phyloP scores from a whole-genome alignment of 2,888 invertebrate genomes.

The Drosophila pseudotalamancana region DNA sequence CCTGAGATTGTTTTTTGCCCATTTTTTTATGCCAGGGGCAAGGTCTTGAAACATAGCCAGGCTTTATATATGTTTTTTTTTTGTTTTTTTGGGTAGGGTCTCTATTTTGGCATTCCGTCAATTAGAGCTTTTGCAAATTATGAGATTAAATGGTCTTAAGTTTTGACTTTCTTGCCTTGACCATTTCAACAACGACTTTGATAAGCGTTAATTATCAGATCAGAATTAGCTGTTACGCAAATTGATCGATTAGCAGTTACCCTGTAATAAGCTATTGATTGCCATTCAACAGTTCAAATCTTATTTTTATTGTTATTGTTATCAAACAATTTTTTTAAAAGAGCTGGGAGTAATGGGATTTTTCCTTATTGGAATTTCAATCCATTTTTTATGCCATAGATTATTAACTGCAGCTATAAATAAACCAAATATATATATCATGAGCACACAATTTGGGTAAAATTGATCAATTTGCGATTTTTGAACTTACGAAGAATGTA shows the following conservation, averaged over 20 bases:
- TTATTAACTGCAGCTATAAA: no score
- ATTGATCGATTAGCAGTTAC: slow-evolving; percentile 20
- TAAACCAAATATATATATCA: no score
- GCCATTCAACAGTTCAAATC: not conserved
- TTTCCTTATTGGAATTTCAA: no score
- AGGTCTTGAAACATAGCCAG: slow-evolving; percentile 25
- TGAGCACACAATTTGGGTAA: no score
- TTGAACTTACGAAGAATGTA: no score
- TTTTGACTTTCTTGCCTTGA: slow-evolving; percentile 49
- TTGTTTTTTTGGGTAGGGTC: slow-evolving; percentile 34
- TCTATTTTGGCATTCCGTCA: slow-evolving; percentile 40
- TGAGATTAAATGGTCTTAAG: slow-evolving; percentile 26
- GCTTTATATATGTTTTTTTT: not conserved
- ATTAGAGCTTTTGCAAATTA: slow-evolving; percentile 44
- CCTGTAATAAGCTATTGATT: not conserved
- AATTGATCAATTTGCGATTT: no score
- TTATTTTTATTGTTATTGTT: not conserved
- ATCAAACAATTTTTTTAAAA: not conserved
- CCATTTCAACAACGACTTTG: slow-evolving; percentile 50
- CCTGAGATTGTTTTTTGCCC: slow-evolving; percentile 40
- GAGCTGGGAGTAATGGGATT: no score
- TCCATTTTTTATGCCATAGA: no score
- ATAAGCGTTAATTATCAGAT: slow-evolving; percentile 39
- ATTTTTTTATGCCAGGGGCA: slow-evolving; percentile 68
- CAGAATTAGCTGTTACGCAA: not conserved